phyloP scores from a whole-genome alignment of 92 coral and sea anemone species.

The Nematostella vectensis region DNA sequence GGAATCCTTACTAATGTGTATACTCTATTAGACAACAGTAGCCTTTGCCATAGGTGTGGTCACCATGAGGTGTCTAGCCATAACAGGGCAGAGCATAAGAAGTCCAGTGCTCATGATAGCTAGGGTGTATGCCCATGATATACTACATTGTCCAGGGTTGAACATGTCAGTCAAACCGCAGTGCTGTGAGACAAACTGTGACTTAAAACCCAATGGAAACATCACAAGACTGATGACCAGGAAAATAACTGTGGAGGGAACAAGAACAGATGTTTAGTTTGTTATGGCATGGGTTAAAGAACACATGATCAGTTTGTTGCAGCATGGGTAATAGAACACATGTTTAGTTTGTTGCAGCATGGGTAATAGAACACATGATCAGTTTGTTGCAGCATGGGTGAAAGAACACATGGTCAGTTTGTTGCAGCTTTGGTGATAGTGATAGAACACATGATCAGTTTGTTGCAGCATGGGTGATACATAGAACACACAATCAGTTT shows the following conservation, averaged over 20 bases:
- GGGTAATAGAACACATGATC: too few relatives aligned
- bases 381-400: too few relatives aligned
- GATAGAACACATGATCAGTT: too few relatives aligned
- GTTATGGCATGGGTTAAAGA: too few relatives aligned
- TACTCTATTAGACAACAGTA: slow-evolving; percentile 47
- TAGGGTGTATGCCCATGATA: slow-evolving; percentile 76
- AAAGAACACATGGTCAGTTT: too few relatives aligned
- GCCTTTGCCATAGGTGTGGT: slow-evolving; percentile 65
- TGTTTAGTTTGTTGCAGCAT: too few relatives aligned
- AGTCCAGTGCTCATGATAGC: slow-evolving; percentile 56
- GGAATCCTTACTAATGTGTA: too few relatives aligned
- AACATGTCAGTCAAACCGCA: slow-evolving; percentile 48
- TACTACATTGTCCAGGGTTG: slow-evolving; percentile 50
- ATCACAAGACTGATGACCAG: slow-evolving; percentile 44
- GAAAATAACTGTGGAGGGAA: slow-evolving; percentile 37
- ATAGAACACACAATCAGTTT: too few relatives aligned
- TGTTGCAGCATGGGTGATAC: too few relatives aligned
- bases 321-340: too few relatives aligned
- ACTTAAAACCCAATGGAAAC: slow-evolving; percentile 59
- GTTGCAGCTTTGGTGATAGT: too few relatives aligned
- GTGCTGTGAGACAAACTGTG: slow-evolving; percentile 45
- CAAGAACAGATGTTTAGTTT: background rate
- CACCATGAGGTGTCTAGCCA: slow-evolving; percentile 53
- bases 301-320: too few relatives aligned
- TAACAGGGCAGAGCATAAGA: slow-evolving; percentile 65